A percentile compares a stretch with the other conserved stretches of the same genome.
phyloP scores from a whole-genome alignment of 2,113 vertebrate species.

The Fregata magnificens region DNA sequence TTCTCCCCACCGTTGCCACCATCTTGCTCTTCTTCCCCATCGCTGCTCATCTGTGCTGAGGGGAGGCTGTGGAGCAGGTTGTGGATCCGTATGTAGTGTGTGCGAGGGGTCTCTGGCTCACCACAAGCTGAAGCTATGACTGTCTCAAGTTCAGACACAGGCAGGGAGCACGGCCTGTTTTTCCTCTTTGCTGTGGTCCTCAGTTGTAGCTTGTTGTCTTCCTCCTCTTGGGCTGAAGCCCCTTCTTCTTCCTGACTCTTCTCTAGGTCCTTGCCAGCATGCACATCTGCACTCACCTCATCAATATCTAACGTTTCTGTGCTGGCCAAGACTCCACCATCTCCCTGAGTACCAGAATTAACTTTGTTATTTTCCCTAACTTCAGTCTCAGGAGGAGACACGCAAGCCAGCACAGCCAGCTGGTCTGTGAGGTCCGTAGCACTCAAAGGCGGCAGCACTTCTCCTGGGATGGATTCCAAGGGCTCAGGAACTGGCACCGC shows the following conservation, averaged over 20 bases:
- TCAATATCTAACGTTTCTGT: conserved; percentile 19
- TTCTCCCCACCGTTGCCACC: conserved; percentile 18
- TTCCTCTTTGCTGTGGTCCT: conserved; percentile 78
- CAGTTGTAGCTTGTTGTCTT: conserved; percentile 65
- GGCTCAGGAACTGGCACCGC: conserved; percentile 42
- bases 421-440: conserved; percentile 52
- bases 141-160: conserved; percentile 93
- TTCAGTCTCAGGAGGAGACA: conserved; percentile 30
- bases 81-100: conserved; percentile 96
- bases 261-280: conserved; percentile 45
- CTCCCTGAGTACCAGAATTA: conserved; percentile 50
- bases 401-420: conserved; percentile 36
- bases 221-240: conserved; percentile 52
- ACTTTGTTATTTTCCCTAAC: conserved; percentile 61
- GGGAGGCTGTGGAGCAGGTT: conserved; percentile 94
- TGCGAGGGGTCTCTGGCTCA: conserved; percentile 92
- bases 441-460: conserved; percentile 25
- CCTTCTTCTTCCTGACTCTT: conserved; percentile 44
- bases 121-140: conserved; percentile 91
- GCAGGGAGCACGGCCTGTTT: conserved; percentile 89
- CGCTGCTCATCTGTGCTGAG: conserved; percentile 74
- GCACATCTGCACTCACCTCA: conserved; percentile 34
- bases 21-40: conserved; percentile 70
- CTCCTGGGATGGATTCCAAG: conserved; percentile 40
- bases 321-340: neutral